These are phyloP conservation scores for Cryptocephalus primarius DNA, from an alignment of 2,888 invertebrate species.

Conservation along the genomic window DNA sequence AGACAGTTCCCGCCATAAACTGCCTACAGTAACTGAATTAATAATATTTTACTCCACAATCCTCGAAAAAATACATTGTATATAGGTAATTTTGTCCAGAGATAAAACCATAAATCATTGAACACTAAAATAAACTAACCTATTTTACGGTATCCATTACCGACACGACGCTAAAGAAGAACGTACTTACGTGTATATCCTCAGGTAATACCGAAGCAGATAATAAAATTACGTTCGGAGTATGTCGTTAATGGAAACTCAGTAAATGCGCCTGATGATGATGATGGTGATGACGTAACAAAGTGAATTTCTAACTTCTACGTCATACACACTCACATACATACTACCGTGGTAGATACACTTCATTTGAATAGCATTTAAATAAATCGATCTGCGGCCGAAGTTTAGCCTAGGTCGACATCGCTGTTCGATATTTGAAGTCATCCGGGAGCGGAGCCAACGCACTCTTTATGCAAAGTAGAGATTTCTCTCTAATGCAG, in stretches of 20 bases:
- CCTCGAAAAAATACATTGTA: too few species aligned
- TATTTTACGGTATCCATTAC: too few species aligned
- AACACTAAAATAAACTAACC: too few species aligned
- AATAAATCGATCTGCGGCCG: slow-evolving; percentile 23
- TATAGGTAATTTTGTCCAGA: too few species aligned
- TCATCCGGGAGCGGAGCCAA: slow-evolving; percentile 3
- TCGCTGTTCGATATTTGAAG: slow-evolving; percentile 8
- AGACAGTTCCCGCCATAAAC: too few species aligned
- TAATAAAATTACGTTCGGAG: background rate
- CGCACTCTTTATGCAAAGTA: slow-evolving; percentile 4
- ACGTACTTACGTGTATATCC: background rate
- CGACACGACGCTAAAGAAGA: too few species aligned
- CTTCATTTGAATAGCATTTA: slow-evolving; percentile 25
- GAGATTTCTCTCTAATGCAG: background rate
- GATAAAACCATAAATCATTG: too few species aligned
- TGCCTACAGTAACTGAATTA: too few species aligned
- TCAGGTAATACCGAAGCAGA: background rate
- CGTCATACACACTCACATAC: slow-evolving; percentile 9
- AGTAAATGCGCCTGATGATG: background rate
- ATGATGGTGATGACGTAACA: slow-evolving; percentile 5
- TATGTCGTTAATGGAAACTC: background rate
- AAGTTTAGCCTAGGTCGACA: slow-evolving; percentile 23
- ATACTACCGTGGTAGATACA: background rate
- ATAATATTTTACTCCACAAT: too few species aligned
- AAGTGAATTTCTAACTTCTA: slow-evolving; percentile 21